Base-by-base conservation (phyloP, 2,797 vertebrate species). In the Diglossa cyanea region DNA sequence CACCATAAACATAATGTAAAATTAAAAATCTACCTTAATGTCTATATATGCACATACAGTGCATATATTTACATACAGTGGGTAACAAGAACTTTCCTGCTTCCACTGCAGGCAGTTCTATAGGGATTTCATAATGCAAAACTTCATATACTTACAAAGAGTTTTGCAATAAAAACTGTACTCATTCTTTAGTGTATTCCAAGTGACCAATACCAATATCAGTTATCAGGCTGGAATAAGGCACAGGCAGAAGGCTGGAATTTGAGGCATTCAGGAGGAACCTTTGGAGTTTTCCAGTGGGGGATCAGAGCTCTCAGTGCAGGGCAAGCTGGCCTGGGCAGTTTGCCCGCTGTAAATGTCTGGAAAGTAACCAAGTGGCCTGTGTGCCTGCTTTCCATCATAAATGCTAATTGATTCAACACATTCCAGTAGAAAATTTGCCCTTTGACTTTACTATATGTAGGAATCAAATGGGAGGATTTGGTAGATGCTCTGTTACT, bases 31-130 rank as follows among this genome's bases (percentile, higher is more conserved):
- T 62, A 31, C 25, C 7, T 30, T 31, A 19, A 17, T 58, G 18
- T 19, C 2, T 54, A 6, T 37, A 3, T 31, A 16, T 5, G 11
- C 0, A 30, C 5, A 17, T 1, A 18, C 0, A 4, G 3, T n/a
- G 6, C n/a, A n/a, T 14, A 4, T 35, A 26, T n/a, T 24, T n/a
- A 39, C 3, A 14, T 4, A 14, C 8, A 51, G 10, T 5, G 31
- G 2, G 4, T 9, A 68, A 85, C 33, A n/a, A 66, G 45, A 50
- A 28, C 3, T 9, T 77, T 86, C 33, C 40, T 58, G 15, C 11
- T 66, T 60, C 57, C 28, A 39, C 44, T 66, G 4, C 5, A 20
- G 39, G 13, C 7, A n/a, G 8, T 23, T 68, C 19, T 40, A 8
- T 0, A 18, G 11, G 2, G 24, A 85, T 42, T 84, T 72, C 37